Conservation (phyloP, 64 coral and sea anemone species). For the Platygyra sinensis region DNA sequence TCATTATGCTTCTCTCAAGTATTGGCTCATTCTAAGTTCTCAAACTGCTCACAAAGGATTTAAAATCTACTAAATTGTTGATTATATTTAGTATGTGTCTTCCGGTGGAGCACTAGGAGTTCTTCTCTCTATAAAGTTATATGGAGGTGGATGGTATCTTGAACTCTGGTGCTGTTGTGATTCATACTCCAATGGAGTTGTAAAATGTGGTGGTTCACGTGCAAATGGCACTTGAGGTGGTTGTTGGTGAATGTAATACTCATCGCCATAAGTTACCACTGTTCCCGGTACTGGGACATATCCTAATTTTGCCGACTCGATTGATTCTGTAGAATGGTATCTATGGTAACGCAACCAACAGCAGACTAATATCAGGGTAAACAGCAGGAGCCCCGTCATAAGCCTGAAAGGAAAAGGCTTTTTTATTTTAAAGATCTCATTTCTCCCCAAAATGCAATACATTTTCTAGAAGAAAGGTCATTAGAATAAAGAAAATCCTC, state of each 20-base stretch:
- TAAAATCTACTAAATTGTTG: too few relatives aligned
- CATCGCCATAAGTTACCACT: slow-evolving; percentile 62
- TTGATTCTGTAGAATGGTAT: slow-evolving; percentile 25
- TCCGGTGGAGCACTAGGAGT: slow-evolving; percentile 76
- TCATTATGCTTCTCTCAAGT: too few relatives aligned
- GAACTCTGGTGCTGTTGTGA: slow-evolving; percentile 20
- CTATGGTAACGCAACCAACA: slow-evolving; percentile 81
- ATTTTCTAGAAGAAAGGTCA: too few relatives aligned
- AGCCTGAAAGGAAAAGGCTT: slow-evolving; percentile 51
- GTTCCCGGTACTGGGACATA: slow-evolving; percentile 59
- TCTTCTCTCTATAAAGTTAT: slow-evolving; percentile 76
- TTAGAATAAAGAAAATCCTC: too few relatives aligned
- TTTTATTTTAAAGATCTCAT: not conserved
- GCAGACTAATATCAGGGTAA: slow-evolving; percentile 61
- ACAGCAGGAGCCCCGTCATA: slow-evolving; percentile 60
- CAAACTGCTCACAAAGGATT: too few relatives aligned
- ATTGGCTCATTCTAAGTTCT: too few relatives aligned
- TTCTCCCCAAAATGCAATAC: too few relatives aligned
- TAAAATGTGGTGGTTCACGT: slow-evolving; percentile 26
- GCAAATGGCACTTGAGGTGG: slow-evolving; percentile 27
- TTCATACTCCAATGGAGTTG: slow-evolving; percentile 37
- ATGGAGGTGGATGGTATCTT: slow-evolving; percentile 67
- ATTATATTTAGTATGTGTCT: not conserved
- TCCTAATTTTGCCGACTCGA: slow-evolving; percentile 39
- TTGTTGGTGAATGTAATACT: slow-evolving; percentile 66